These are phyloP conservation scores for Yasuhikotakia modesta DNA, from an alignment of 2,797 vertebrate genomes.

Conservation along the genomic window DNA sequence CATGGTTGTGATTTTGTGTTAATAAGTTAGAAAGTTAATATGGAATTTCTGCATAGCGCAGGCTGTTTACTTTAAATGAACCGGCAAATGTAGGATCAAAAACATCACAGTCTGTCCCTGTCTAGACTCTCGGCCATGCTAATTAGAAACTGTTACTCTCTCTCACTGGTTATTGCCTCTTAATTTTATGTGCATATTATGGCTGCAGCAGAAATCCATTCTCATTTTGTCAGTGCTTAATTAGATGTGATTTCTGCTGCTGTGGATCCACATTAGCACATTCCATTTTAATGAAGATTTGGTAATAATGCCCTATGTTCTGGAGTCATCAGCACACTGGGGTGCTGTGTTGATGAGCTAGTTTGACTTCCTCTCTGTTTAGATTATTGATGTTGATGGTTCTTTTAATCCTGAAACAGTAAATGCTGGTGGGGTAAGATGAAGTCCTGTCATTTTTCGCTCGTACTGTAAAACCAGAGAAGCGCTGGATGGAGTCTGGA, in stretches of 20 bases:
- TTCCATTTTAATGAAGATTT: constrained; percentile 47
- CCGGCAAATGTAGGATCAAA: constrained; percentile 16
- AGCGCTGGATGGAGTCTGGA: neutral
- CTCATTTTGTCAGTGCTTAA: constrained; percentile 45
- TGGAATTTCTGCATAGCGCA: constrained; percentile 15
- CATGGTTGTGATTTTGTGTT: neutral
- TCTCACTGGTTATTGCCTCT: constrained; percentile 39
- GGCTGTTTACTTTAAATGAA: constrained; percentile 29
- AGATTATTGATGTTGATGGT: neutral
- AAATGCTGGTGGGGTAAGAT: neutral
- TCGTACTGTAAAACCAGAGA: neutral
- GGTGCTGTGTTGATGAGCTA: constrained; percentile 13
- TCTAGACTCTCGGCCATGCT: constrained; percentile 32
- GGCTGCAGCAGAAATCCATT: constrained; percentile 35
- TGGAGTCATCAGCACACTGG: constrained; percentile 19
- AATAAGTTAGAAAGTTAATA: neutral
- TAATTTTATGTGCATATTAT: constrained; percentile 43
- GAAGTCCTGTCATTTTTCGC: neutral
- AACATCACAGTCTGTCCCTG: constrained; percentile 15
- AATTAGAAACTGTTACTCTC: constrained; percentile 38
- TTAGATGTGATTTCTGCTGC: constrained; percentile 42
- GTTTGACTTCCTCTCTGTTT: constrained; percentile 18
- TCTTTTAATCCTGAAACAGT: constrained; percentile 6
- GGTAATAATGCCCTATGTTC: constrained; percentile 42
- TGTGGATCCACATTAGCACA: constrained; percentile 30